phyloP scores from a whole-genome alignment of 1,140 invertebrate genomes.

The Drosophila jambulina region DNA sequence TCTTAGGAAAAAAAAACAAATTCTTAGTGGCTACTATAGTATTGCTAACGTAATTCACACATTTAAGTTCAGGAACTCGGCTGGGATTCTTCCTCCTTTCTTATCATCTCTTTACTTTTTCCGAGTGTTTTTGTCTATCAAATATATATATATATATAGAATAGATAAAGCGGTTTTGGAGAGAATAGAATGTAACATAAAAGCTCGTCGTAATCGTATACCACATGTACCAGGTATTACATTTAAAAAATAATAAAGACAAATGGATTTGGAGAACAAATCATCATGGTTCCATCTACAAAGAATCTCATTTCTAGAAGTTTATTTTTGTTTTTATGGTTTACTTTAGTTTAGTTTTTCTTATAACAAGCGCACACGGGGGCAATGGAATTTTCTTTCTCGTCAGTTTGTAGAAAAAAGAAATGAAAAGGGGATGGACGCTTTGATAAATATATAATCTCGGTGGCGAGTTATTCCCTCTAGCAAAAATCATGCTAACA shows the following conservation, averaged over 20 bases:
- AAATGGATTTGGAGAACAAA: constrained; percentile 33
- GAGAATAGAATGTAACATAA: constrained; percentile 12
- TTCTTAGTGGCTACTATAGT: constrained; percentile 66
- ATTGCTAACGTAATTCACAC: constrained; percentile 68
- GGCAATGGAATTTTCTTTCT: constrained; percentile 60
- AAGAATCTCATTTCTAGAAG: constrained; percentile 69
- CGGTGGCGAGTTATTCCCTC: constrained; percentile 79
- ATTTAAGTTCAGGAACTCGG: constrained; percentile 57
- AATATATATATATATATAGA: constrained; percentile 25
- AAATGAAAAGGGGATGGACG: constrained; percentile 46
- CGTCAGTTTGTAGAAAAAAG: constrained; percentile 45
- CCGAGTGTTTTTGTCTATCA: constrained; percentile 30
- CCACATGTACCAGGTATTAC: constrained; percentile 4
- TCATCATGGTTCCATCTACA: constrained; percentile 45
- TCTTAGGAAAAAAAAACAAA: constrained; percentile 74
- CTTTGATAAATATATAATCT: constrained; percentile 72
- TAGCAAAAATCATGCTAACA: constrained; percentile 49
- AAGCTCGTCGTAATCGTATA: constrained; percentile 15
- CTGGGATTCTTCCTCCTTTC: constrained; percentile 4
- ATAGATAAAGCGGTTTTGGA: constrained; percentile 26
- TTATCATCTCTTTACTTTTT: constrained; percentile 6
- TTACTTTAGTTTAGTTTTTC: constrained; percentile 45
- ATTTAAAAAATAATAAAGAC: constrained; percentile 18
- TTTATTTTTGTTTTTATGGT: constrained; percentile 52
- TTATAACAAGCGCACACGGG: constrained; percentile 74